phyloP scores from a whole-genome alignment of 2,113 vertebrate genomes.

The Oreochromis tanganicae region DNA sequence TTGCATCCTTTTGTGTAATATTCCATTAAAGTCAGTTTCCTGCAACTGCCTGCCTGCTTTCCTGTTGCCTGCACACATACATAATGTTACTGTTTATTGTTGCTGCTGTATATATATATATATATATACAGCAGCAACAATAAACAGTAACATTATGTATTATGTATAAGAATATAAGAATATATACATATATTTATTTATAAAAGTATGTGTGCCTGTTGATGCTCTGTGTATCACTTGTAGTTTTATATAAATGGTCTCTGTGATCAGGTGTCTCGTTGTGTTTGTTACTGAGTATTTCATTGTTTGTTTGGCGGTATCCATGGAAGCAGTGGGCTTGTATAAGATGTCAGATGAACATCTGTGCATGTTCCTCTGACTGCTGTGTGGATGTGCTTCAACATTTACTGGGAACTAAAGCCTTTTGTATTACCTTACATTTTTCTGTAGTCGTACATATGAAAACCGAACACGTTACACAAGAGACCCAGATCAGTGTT shows the following conservation, averaged over 20 bases:
- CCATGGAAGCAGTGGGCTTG: constrained; percentile 1
- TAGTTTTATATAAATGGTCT: not conserved
- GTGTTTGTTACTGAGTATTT: not conserved
- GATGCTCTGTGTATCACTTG: not conserved
- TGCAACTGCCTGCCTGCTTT: not conserved
- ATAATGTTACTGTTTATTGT: not conserved
- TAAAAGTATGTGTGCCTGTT: not conserved
- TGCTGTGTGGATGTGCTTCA: not conserved
- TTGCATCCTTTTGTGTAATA: not conserved
- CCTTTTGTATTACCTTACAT: not conserved
- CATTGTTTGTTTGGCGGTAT: not conserved
- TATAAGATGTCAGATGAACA: not conserved
- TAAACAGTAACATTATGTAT: too few relatives aligned
- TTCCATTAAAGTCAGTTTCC: not conserved
- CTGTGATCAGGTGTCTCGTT: not conserved
- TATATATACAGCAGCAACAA: too few relatives aligned
- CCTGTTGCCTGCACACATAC: not conserved
- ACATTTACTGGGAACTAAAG: not conserved
- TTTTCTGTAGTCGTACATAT: not conserved
- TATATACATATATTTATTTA: not conserved
- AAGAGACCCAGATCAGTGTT: not conserved
- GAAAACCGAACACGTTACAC: not conserved
- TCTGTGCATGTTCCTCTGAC: not conserved
- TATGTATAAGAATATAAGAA: too few relatives aligned
- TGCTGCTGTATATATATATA: not conserved